Base-by-base conservation (phyloP, 2,888 invertebrate species). In the Syrphus vitripennis region DNA sequence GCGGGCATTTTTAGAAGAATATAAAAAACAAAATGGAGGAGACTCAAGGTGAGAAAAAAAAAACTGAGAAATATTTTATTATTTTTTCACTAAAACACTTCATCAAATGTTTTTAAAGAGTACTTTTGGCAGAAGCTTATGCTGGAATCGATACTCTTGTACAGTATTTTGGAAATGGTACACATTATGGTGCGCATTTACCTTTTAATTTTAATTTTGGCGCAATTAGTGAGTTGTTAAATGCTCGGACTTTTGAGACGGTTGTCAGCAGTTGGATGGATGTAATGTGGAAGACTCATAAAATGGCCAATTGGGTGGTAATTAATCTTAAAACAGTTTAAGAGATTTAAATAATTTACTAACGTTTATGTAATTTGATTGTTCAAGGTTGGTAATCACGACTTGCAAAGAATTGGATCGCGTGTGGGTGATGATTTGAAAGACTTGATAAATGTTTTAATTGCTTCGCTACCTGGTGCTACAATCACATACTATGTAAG, bases 401-500 rank as follows among this genome's bases (percentile, higher is more conserved):
- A 96, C 90, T 95, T 90, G 94, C 94, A 0, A 92, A 93, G 3
- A 94, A 95, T 95, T 90, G 94, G 94, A 0, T 92, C 93, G 2
- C 94, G 96, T 14, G 94, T 95, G 90, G 95, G 95, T 0, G 84
- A 94, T 95, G 91, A 50, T 50, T 26, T 50, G 3, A 94, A 95
- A 0, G 95, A 96, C 83, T 94, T 95, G 0, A 90, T 96, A 3
- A 96, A 95, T 90, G 94, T 96, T 89, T 91, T 97, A 69, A 94
- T 94, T 77, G 93, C 96, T 90, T 90, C 96, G 12, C 92, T 98
- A 24, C 97, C 97, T 0, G 97, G 97, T 34, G 95, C 95, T 0
- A 94, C 95, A 0, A 94, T 97, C 14, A 95, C 96, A 0, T 97
- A 97, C 92, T 96, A 97, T 89, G 97, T 89, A 70, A 86, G 80